A percentile compares a stretch with the other conserved stretches of the same genome.
These are phyloP conservation scores for Ceyx cyanopectus DNA, from an alignment of 2,113 vertebrate species.

Conservation along the genomic window DNA sequence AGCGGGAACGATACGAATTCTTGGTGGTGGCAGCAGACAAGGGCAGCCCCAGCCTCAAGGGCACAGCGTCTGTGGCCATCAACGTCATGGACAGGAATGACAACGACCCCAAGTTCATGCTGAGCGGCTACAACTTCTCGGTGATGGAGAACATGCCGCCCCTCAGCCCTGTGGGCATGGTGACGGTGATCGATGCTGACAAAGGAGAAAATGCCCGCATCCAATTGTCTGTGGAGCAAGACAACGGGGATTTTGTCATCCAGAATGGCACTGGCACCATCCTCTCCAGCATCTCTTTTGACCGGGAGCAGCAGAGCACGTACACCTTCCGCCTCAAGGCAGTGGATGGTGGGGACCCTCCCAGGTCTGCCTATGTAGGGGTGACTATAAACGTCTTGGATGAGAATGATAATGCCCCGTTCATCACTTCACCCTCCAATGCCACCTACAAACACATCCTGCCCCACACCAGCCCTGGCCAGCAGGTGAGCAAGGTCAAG, in stretches of 20 bases:
- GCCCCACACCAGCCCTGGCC: constrained; percentile 84
- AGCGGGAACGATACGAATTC: constrained; percentile 88
- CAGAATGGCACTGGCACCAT: constrained; percentile 97
- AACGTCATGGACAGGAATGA: constrained; percentile 95
- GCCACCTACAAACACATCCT: constrained; percentile 90
- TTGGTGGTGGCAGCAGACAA: constrained; percentile 91
- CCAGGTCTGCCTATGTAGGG: constrained; percentile 92
- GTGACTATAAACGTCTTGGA: constrained; percentile 97
- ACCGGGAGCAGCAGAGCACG: constrained; percentile 95
- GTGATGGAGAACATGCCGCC: constrained; percentile 95
- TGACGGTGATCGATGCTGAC: constrained; percentile 93
- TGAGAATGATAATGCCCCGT: constrained; percentile 96
- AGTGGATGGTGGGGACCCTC: constrained; percentile 89
- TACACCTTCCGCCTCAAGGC: constrained; percentile 97
- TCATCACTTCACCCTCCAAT: constrained; percentile 93
- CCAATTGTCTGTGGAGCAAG: constrained; percentile 90
- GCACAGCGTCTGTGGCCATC: constrained; percentile 91
- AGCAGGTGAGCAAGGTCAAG: constrained; percentile 89
- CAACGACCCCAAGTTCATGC: constrained; percentile 97
- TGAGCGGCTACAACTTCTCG: constrained; percentile 95
- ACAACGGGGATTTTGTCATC: constrained; percentile 95
- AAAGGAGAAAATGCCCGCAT: constrained; percentile 92
- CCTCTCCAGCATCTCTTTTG: constrained; percentile 95
- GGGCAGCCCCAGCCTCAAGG: constrained; percentile 90
- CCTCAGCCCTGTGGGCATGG: constrained; percentile 94